Evolutionary conservation across 2,113 vertebrate species (phyloP).

Genomic region (Cyphomyrus plagiostoma): DNA sequence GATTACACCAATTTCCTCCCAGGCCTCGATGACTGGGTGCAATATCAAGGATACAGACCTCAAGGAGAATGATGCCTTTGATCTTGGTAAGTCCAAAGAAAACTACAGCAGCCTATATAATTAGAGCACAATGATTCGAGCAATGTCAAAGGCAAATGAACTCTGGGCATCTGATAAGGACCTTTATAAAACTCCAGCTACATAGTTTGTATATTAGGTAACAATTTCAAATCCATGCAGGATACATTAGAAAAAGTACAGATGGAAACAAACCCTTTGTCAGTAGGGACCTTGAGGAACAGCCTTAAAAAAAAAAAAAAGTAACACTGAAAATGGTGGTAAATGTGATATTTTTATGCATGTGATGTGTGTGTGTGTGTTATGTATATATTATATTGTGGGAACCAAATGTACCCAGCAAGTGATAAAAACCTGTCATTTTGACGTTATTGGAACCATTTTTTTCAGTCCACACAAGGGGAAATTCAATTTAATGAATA

Average conservation of each 20-base stretch:
- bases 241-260: constrained; percentile 54
- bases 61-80: constrained; percentile 74
- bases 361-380: neutral
- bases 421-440: neutral
- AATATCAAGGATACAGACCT: constrained; percentile 62
- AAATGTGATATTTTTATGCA: neutral
- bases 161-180: constrained; percentile 76
- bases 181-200: constrained; percentile 62
- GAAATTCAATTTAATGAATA: neutral
- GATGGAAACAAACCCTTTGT: neutral
- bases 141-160: constrained; percentile 77
- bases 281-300: neutral
- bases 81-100: constrained; percentile 67
- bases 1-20: constrained; percentile 39
- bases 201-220: neutral
- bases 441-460: neutral
- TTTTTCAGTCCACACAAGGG: neutral
- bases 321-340: neutral
- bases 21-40: constrained; percentile 43
- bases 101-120: constrained; percentile 65
- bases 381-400: neutral
- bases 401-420: neutral
- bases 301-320: neutral
- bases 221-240: constrained; percentile 19
- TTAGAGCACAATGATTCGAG: constrained; percentile 67